These are phyloP conservation scores for Nothobranchius kuhntae DNA, from an alignment of 2,113 vertebrate species.

Conservation along the genomic window DNA sequence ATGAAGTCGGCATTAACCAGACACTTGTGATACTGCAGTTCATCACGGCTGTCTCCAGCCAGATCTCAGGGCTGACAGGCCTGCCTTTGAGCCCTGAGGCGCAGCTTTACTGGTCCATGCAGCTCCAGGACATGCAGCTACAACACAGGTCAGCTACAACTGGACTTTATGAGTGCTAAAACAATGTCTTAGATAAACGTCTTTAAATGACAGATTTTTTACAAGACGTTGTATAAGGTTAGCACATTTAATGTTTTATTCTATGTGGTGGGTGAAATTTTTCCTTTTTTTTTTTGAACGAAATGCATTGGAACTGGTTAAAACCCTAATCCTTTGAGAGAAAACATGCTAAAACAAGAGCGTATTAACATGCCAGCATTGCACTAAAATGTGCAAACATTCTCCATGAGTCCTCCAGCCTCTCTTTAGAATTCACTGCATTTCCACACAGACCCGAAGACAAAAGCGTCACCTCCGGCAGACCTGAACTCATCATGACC, in stretches of 20 bases:
- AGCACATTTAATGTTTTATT: not conserved
- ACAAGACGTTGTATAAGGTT: constrained; percentile 1
- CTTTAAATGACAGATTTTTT: not conserved
- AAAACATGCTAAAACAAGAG: too few species aligned
- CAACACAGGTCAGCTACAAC: constrained; percentile 63
- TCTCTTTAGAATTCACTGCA: constrained; percentile 8
- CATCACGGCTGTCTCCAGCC: constrained; percentile 27
- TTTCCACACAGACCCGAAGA: not conserved
- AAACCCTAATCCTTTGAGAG: too few species aligned
- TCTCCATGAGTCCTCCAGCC: not conserved
- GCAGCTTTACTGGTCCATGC: constrained; percentile 43
- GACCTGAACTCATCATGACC: constrained; percentile 32
- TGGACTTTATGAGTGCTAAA: not conserved
- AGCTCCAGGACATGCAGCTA: constrained; percentile 50
- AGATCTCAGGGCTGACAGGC: constrained; percentile 28
- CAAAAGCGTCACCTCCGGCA: constrained; percentile 4
- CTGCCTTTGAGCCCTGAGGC: constrained; percentile 38
- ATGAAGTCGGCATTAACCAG: constrained; percentile 48
- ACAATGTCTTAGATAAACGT: not conserved
- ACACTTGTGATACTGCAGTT: constrained; percentile 42
- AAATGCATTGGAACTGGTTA: too few species aligned
- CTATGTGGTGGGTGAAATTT: not conserved
- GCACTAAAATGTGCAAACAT: too few species aligned
- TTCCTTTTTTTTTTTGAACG: not conserved
- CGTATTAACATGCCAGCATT: too few species aligned